Conservation (phyloP, 2,797 vertebrate genomes). For the Coregonus sp. region DNA sequence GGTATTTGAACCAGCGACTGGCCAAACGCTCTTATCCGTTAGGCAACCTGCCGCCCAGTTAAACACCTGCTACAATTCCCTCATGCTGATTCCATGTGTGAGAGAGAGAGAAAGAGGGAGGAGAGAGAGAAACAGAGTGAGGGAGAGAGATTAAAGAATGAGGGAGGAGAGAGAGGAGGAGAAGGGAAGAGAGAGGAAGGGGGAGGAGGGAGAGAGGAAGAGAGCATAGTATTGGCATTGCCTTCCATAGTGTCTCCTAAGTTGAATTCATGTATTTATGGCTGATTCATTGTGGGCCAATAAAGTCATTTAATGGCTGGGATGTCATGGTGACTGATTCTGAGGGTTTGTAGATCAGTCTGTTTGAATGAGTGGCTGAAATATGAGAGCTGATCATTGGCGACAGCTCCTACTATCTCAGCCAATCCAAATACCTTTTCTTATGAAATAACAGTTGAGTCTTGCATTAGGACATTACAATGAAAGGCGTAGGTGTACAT, state of each 20-base stretch:
- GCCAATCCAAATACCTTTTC: background rate
- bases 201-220: constrained; percentile 19
- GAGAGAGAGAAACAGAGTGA: background rate
- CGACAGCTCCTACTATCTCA: background rate
- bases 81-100: constrained; percentile 15
- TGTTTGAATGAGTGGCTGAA: background rate
- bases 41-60: no score
- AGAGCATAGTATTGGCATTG: constrained; percentile 38
- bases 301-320: constrained; percentile 22
- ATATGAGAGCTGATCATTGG: background rate
- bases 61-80: no score
- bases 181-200: constrained; percentile 1
- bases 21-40: no score
- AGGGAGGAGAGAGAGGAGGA: no score
- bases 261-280: constrained; percentile 40
- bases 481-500: constrained; percentile 34
- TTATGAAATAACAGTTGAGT: background rate
- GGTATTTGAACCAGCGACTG: no score
- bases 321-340: constrained; percentile 16
- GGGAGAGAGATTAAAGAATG: no score
- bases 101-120: constrained; percentile 6
- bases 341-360: background rate
- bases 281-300: constrained; percentile 25
- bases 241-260: constrained; percentile 21
- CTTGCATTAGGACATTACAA: background rate